Percentiles rank a stretch among this genome's conserved stretches.
phyloP scores from a whole-genome alignment of 1,140 invertebrate species.

The Sminthurinus signatus region DNA sequence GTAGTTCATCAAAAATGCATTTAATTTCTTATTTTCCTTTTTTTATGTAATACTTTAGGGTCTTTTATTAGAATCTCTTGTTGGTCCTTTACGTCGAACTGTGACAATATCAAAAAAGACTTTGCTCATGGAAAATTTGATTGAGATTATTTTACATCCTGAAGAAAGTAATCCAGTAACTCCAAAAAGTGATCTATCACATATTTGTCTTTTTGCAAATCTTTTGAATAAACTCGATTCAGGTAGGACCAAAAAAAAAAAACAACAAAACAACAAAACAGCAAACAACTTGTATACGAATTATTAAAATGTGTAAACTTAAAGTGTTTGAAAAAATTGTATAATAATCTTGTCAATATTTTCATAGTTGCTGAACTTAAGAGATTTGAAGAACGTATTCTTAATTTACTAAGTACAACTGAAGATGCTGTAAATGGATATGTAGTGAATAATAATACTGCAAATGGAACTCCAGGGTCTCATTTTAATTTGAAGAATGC shows the following conservation, averaged over 20 bases:
- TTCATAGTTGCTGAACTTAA: too few species aligned
- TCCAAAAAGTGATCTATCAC: neutral
- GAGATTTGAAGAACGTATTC: too few species aligned
- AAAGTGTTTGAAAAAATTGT: too few species aligned
- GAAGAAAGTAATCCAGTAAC: slow-evolving; percentile 8
- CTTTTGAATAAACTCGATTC: slow-evolving; percentile 31
- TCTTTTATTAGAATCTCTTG: slow-evolving; percentile 24
- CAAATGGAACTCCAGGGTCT: too few species aligned
- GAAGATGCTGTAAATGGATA: too few species aligned
- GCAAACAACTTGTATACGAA: too few species aligned
- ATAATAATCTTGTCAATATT: too few species aligned
- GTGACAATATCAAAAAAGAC: slow-evolving; percentile 17
- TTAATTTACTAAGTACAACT: too few species aligned
- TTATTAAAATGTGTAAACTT: too few species aligned
- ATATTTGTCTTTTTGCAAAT: slow-evolving; percentile 20
- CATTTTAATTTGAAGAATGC: slow-evolving; percentile 2
- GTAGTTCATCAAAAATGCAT: too few species aligned
- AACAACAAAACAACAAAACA: too few species aligned
- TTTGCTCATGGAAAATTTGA: slow-evolving; percentile 18
- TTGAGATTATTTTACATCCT: slow-evolving; percentile 6
- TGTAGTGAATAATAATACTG: neutral
- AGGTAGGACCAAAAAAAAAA: slow-evolving; percentile 8
- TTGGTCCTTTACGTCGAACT: slow-evolving; percentile 17
- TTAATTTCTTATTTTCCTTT: too few species aligned
- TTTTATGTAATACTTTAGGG: slow-evolving; percentile 16